Evolutionary conservation across 2,797 vertebrate genomes (phyloP), one percentile per base, ranked within the genome.

Genomic region (Acanthopagrus latus): DNA sequence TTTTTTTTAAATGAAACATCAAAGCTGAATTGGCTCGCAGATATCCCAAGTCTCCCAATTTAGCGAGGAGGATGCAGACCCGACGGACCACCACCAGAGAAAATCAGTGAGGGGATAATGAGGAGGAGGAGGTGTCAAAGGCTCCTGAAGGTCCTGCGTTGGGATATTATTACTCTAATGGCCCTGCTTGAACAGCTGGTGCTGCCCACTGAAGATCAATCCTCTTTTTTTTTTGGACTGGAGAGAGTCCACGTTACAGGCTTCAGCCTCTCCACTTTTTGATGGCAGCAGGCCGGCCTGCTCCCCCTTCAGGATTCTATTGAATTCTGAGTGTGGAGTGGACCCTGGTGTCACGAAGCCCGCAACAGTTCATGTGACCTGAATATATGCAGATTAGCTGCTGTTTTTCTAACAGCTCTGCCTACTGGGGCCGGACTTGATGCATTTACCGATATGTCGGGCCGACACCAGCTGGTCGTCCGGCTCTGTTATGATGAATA

Each of bases 1-100:
- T n/a, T 81, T 78, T 33, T 33, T 86, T 81, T 76, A 64, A 86
- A 83, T 78, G 76, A 88, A 91, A 94, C 92, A 91, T 94, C 93
- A 95, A 95, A 95, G 93, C 78, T 51, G 76, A 59, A 86, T 89
- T 88, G 82, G 87, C 86, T 86, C 23, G 11, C 66, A 92, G 84
- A 89, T 71, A 89, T 93, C 89, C 88, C 89, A 80, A 79, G 83
- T 71, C 86, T 89, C 78, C 89, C 83, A 90, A 91, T 93, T 92
- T 92, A 91, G 85, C 16, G 51, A 74, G 77, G 78, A 85, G 81
- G 84, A 92, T 89, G 82, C 51, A 0, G 85, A 86, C 82, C 85
- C 86, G n/a, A 57, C 9, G 56, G 91, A 92, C 91, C 81, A 78
- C 80, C 84, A 89, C 76, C 66, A 66, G 74, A 74, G 85, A 80